phyloP scores from a whole-genome alignment of 2,888 invertebrate species.

The Macaria liturata region DNA sequence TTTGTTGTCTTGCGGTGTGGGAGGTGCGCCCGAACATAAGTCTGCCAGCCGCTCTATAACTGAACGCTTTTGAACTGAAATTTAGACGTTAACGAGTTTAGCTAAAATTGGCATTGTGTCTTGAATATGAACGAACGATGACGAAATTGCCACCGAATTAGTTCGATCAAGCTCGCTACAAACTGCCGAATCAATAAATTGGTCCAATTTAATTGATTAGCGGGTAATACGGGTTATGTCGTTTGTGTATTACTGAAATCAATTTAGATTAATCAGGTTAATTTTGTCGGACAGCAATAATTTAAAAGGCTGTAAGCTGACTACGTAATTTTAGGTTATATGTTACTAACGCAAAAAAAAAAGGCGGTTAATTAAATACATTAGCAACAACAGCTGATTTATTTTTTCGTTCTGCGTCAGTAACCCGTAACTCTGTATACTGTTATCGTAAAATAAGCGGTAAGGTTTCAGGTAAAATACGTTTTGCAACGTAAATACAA shows the following conservation, averaged over 20 bases:
- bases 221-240: background rate
- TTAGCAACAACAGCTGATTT: too few relatives aligned
- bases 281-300: too few relatives aligned
- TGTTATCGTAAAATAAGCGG: too few relatives aligned
- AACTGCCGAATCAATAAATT: conserved; percentile 8
- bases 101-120: conserved; percentile 34
- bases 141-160: conserved; percentile 4
- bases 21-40: conserved; percentile 55
- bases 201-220: conserved; percentile 1
- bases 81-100: conserved; percentile 47
- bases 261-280: background rate
- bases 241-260: background rate
- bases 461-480: too few relatives aligned
- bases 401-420: too few relatives aligned
- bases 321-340: too few relatives aligned
- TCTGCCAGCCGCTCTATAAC: conserved; percentile 48
- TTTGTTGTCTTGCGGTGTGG: conserved; percentile 60
- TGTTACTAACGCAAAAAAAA: too few relatives aligned
- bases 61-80: conserved; percentile 15
- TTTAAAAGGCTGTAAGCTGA: too few relatives aligned
- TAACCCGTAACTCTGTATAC: too few relatives aligned
- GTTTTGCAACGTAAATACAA: background rate
- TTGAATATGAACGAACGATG: conserved; percentile 10
- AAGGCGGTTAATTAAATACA: too few relatives aligned
- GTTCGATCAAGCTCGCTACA: conserved; percentile 6